Evolutionary conservation across 2,113 vertebrate species (phyloP).

Genomic region (Elachura formosa): DNA sequence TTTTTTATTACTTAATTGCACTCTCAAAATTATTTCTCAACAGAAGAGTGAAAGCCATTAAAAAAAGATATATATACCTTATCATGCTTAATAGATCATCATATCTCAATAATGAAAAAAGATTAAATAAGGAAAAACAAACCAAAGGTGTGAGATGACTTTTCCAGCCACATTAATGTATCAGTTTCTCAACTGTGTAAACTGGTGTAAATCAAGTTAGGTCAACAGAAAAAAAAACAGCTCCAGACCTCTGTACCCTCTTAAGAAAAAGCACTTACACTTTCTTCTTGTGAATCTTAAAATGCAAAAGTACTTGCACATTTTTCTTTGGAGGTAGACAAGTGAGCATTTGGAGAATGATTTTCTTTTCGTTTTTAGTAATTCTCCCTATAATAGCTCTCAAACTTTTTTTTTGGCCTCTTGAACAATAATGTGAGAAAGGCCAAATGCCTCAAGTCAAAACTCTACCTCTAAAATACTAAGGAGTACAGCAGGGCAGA

Average conservation of each 20-base stretch:
- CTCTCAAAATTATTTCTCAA: not conserved
- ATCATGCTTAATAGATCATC: not conserved
- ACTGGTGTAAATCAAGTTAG: slow-evolving; percentile 14
- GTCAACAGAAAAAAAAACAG: slow-evolving; percentile 8
- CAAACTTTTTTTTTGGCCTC: not conserved
- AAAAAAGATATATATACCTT: not conserved
- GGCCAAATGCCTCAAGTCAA: not conserved
- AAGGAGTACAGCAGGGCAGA: not conserved
- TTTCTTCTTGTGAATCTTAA: not conserved
- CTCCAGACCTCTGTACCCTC: not conserved
- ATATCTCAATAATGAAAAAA: not conserved
- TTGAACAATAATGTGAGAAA: not conserved
- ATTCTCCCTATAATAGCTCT: not conserved
- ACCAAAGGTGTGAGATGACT: not conserved
- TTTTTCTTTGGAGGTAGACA: not conserved
- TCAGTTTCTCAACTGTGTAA: not conserved
- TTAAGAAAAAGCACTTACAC: not conserved
- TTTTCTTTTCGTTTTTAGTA: not conserved
- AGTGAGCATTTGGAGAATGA: not conserved
- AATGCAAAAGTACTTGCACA: not conserved
- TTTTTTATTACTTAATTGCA: not conserved
- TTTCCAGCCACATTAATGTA: not conserved
- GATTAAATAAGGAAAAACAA: slow-evolving; percentile 16
- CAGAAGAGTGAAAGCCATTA: not conserved
- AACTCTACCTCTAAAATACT: not conserved